Percentiles rank a stretch among this genome's conserved stretches.
Evolutionary conservation across 2,888 invertebrate genomes (phyloP).

Genomic region (Melinopterus prodromus): DNA sequence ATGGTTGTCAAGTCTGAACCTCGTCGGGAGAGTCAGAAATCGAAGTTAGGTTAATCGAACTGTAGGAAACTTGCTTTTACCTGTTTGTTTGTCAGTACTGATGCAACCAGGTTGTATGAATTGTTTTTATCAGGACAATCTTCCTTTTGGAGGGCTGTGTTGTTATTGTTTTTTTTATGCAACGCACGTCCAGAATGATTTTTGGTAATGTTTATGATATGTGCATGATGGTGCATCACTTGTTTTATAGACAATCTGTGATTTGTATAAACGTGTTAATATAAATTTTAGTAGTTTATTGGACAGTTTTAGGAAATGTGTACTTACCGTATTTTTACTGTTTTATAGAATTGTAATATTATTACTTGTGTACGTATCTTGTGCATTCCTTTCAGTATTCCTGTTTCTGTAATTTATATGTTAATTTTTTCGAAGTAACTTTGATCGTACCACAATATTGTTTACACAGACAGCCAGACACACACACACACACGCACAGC

Average conservation of each 20-base stretch:
- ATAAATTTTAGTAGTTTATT: not conserved
- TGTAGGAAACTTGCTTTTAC: not conserved
- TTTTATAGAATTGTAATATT: not conserved
- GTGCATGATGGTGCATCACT: not conserved
- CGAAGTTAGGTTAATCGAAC: not conserved
- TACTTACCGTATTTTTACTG: not conserved
- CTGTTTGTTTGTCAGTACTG: not conserved
- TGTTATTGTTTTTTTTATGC: not conserved
- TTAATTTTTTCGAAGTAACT: too few species aligned
- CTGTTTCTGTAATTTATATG: too few species aligned
- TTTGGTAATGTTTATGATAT: not conserved
- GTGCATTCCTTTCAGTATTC: too few species aligned
- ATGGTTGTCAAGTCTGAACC: conserved; percentile 8
- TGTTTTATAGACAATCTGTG: not conserved
- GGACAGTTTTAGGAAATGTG: not conserved
- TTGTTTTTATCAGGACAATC: not conserved
- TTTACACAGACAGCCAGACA: too few species aligned
- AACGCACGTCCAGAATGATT: not conserved
- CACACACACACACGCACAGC: too few species aligned
- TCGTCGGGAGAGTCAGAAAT: not conserved
- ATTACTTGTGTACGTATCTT: not conserved
- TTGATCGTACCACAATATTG: too few species aligned
- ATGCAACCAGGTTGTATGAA: not conserved
- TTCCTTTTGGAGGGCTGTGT: not conserved
- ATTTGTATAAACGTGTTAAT: not conserved